Evolutionary conservation across 2,797 vertebrate species (phyloP), one percentile per base, ranked within the genome.

Genomic region (Ceryle rudis): DNA sequence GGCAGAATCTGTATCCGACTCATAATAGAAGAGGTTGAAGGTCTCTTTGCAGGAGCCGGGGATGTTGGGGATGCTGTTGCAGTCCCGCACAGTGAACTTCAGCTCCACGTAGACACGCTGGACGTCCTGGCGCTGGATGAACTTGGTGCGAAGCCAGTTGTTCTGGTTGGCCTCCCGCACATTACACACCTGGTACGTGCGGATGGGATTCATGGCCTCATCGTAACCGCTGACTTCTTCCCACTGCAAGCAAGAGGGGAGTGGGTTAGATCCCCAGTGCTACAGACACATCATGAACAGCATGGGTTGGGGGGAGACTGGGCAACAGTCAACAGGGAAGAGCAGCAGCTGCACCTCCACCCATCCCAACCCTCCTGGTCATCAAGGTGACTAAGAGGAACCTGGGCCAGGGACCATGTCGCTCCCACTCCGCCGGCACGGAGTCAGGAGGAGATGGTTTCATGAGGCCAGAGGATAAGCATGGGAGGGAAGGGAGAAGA

Each of bases 41-140:
- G 99, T 99, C 97, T 99, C 99, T 97, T 99, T 99, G 98, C 99
- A 99, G 96, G 99, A 99, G 87, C 99, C 99, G 0, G 99, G 99
- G 97, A 99, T 99, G 96, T 99, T 99, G 71, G 99, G 99, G 96
- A 99, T 99, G 97, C 99, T 99, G 97, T 99, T 99, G 97, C 99
- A 99, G 93, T 99, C 99, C 9, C 99, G 98, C 61, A 99, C 99
- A 0, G 99, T 99, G 97, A 99, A 99, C 95, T 99, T 99, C 98
- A 99, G 98, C 96, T 99, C 99, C 97, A 99, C 99, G 0, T 99
- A 99, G 52, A 99, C 99, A 0, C 99, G 99, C 94, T 99, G 98
- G 78, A 99, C 99, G 0, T 99, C 99, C 94, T 98, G 99, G 25
- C 99, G 98, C 19, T 98, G 98, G 95, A 99, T 99, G 96, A 99